Conservation (phyloP, 2,888 invertebrate species). For the Biston betularia region DNA sequence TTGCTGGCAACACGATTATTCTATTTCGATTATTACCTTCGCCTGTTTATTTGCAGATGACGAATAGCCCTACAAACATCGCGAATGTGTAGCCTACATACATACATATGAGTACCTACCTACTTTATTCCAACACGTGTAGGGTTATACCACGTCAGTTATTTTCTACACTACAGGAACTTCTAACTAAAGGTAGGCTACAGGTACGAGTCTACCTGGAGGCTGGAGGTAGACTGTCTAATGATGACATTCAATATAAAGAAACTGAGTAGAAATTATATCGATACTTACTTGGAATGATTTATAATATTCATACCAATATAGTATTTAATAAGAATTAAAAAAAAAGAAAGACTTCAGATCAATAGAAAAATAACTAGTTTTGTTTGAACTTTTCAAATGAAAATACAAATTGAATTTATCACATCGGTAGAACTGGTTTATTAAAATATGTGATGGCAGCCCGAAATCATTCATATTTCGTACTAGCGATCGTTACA, state of each 20-base stretch:
- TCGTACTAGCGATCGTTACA: constrained; percentile 61
- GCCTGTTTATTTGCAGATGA: constrained; percentile 83
- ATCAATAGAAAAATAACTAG: no score
- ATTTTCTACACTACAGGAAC: background rate
- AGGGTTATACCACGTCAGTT: constrained; percentile 8
- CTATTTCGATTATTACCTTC: constrained; percentile 86
- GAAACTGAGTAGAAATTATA: no score
- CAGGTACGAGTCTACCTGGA: no score
- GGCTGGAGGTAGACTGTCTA: no score
- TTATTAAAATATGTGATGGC: constrained; percentile 47
- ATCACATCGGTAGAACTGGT: background rate
- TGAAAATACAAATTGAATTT: background rate
- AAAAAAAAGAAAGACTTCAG: no score
- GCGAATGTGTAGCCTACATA: constrained; percentile 49
- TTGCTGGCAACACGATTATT: constrained; percentile 75
- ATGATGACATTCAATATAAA: no score
- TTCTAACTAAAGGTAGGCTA: background rate
- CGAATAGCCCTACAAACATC: constrained; percentile 74
- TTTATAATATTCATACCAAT: no score
- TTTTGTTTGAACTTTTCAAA: no score
- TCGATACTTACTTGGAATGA: no score
- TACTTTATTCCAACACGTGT: background rate
- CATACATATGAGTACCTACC: constrained; percentile 2
- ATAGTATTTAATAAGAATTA: no score
- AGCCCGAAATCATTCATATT: constrained; percentile 59